These are phyloP conservation scores for Schizothorax lantsangensis DNA, from an alignment of 2,797 vertebrate species.

Conservation along the genomic window DNA sequence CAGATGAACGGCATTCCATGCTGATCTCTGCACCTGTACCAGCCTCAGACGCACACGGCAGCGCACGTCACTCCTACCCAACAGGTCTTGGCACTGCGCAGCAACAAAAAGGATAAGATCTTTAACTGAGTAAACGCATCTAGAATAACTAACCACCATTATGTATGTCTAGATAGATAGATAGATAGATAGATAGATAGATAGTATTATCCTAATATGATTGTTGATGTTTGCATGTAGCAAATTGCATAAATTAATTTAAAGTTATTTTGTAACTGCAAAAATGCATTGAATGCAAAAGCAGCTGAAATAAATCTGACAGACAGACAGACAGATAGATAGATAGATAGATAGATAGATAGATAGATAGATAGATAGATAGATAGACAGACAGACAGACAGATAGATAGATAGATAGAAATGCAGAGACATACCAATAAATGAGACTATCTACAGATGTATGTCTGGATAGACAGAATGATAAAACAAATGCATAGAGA, in stretches of 20 bases:
- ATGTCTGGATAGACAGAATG: too few relatives aligned
- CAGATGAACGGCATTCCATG: constrained; percentile 39
- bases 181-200: not conserved
- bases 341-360: rapidly evolving
- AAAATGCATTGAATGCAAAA: too few relatives aligned
- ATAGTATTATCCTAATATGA: too few relatives aligned
- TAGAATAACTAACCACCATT: not conserved
- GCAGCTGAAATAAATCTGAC: not conserved
- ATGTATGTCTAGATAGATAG: not conserved
- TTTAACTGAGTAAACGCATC: constrained; percentile 15
- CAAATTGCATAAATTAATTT: too few relatives aligned
- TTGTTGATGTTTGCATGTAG: too few relatives aligned
- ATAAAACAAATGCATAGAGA: too few relatives aligned
- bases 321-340: rapidly evolving
- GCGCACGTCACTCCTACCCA: not conserved
- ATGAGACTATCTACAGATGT: too few relatives aligned
- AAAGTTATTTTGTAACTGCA: too few relatives aligned
- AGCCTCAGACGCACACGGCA: constrained; percentile 1
- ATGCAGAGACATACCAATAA: too few relatives aligned
- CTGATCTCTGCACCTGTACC: constrained; percentile 52
- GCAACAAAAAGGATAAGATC: not conserved
- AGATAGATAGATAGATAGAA: too few relatives aligned
- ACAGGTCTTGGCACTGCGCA: not conserved
- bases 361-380: not conserved
- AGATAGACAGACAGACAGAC: not conserved